Base-by-base conservation (phyloP, 2,113 vertebrate species). In the Malurus melanocephalus region DNA sequence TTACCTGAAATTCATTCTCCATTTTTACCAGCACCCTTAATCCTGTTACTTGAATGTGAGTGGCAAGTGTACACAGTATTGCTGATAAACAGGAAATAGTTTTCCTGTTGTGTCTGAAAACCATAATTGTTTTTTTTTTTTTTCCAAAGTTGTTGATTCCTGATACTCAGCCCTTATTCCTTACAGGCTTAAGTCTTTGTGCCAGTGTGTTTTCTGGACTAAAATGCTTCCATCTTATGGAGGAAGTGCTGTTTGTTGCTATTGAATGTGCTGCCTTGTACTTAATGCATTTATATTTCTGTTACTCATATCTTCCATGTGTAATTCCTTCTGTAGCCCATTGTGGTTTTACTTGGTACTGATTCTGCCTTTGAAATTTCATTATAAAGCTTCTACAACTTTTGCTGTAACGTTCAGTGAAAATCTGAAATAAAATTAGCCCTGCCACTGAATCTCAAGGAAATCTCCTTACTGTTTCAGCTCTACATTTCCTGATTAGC, bases 351-450 rank as follows among this genome's bases (percentile, higher is more conserved):
- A 42, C 65, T 93, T 68, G 38, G 30, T 71, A 69, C 19, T 35
- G 65, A 69, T 59, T 64, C n/a, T 89, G 40, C 28, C 65, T 78
- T 84, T 64, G 33, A 65, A 72, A 92, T 94, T 84, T 77, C 32
- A 38, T 92, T 79, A 68, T 43, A 61, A 82, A 87, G 30, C 75
- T 85, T 45, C 67, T 79, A 53, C 33, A 12, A 11, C 45, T 89
- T 91, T 60, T 88, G 16, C 52, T 1, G 1, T 20, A 62, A 43
- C 0, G 1, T 85, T 90, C 46, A 60, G 35, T 74, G 55, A 89
- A 89, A 93, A 83, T 40, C 24, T 46, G 40, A 92, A 89, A 80
- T 77, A 69, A 92, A 82, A 85, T 91, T 66, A 85, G 40, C 82
- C 40, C 46, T 62, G 21, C 51, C 40, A 22, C 28, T 55, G 72